These are phyloP conservation scores for Tenodera sinensis DNA, from an alignment of 2,888 invertebrate genomes.

Conservation along the genomic window DNA sequence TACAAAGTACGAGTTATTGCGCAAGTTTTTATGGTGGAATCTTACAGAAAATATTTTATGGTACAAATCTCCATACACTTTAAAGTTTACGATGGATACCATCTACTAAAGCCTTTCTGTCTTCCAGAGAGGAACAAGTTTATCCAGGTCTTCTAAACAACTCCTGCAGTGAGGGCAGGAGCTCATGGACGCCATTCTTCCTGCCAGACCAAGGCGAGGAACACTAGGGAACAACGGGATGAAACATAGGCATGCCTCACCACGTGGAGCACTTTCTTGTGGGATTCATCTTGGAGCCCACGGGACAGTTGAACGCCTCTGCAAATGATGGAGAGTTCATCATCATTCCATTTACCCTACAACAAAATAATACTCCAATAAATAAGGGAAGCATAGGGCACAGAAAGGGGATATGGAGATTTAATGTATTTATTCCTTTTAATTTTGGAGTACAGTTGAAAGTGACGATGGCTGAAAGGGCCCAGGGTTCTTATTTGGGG, in stretches of 20 bases:
- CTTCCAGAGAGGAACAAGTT: background rate
- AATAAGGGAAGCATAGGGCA: no score
- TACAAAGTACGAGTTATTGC: no score
- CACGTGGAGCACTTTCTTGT: constrained; percentile 48
- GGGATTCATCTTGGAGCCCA: constrained; percentile 49
- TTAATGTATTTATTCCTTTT: no score
- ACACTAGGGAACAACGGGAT: background rate
- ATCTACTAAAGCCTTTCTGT: background rate
- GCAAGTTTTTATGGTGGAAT: no score
- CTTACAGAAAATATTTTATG: no score
- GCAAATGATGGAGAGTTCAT: constrained; percentile 51
- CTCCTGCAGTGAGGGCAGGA: background rate
- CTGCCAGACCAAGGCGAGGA: background rate
- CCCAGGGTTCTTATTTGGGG: no score
- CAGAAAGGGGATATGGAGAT: no score
- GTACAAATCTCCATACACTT: background rate
- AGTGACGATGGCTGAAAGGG: no score
- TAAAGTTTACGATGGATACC: background rate
- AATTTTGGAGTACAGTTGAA: no score
- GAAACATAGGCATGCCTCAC: constrained; percentile 34
- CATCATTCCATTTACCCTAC: constrained; percentile 51
- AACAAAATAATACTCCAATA: background rate
- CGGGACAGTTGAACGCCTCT: constrained; percentile 48
- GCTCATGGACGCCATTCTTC: background rate
- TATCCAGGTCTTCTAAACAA: background rate